Evolutionary conservation across 37 sponge, comb jelly and placozoan species (phyloP), one percentile per base, ranked within the genome.

Genomic region (Spongilla lacustris): DNA sequence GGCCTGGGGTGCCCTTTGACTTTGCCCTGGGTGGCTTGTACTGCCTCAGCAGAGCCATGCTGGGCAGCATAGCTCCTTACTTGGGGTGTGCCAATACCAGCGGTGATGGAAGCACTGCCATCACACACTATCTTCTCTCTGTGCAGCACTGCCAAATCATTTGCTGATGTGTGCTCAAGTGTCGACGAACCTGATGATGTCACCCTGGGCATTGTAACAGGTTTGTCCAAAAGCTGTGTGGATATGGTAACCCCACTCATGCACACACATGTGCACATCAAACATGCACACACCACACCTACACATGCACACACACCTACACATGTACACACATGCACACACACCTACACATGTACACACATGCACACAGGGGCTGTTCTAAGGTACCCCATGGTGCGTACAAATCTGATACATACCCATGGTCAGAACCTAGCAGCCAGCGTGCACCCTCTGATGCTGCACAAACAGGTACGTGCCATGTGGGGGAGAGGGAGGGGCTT

Each of bases 21-120:
- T 89, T 89, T 84, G 90, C 90, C 27, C 81, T 89, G 30, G 90
- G 90, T n/a, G 90, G 85, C 6, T 67, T 89, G 81, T 89, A 89
- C 80, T 89, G 90, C 49, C 79, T 89, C 73, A 84, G 85, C 36
- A 71, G 90, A 80, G 66, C 85, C 0, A 78, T 89, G 81, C 29
- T 89, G 69, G 81, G 68, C 41, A 30, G 27, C 0, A 67, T 81
- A n/a, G 79, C 66, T 30, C 74, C 73, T 27, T 84, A 80, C 31
- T 68, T 89, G 41, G 85, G 80, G 90, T 89, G n/a, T 75, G 21
- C 19, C 1, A 58, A 17, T 1, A 58, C 1, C 4, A 58, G 4
- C 1, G 58, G 21, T 8, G 12, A 17, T 58, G 58, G 14, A 17
- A 19, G 58, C 3, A n/a, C n/a, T n/a, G 46, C 8, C 46, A 46